Evolutionary conservation across 2,888 invertebrate genomes (phyloP), one percentile per base, ranked within the genome.

Genomic region (Drosophila robusta): DNA sequence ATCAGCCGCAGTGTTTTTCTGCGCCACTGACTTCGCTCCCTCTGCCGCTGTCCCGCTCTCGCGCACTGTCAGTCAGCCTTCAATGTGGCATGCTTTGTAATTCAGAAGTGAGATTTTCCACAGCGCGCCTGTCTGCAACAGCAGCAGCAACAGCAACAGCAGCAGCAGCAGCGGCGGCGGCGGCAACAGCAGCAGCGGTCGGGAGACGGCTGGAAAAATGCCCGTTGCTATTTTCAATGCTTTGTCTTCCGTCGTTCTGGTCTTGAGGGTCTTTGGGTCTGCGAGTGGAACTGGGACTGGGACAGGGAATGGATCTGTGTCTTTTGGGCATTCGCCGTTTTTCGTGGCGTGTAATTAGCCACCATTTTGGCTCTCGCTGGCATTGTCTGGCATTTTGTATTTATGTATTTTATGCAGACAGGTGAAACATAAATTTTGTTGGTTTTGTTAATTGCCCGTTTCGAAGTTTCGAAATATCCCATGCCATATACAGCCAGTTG

Each of bases 41-140:
- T 11, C 42, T 41, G 16, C 26, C 42, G 36, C 70, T 58, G 22
- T 68, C 62, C n/a, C 60, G 36, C 70, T 47, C 83, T 70, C 60
- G 41, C 51, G 63, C 68, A 63, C 71, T 80, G 79, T 52, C 72
- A 71, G 72, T 51, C 61, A 64, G 67, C 34, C 67, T 66, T 64
- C 70, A 55, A 73, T 75, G 78, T 75, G 70, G 64, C 80, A 81
- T 73, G 72, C 70, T 67, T 78, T 85, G 76, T 90, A 90, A 90
- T 89, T 90, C 78, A 85, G 87, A 90, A 90, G 89, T 90, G 90
- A 89, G 89, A 90, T 85, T 90, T 89, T 91, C 89, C 87, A 84
- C 87, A 87, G 86, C 77, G 77, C 74, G 73, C 70, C 84, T 80
- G 80, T 79, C 89, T 86, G 75, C 73, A 72, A 54, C 76, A 70